These are phyloP conservation scores for Micropterix aruncella DNA, from an alignment of 2,888 invertebrate genomes.

Conservation along the genomic window DNA sequence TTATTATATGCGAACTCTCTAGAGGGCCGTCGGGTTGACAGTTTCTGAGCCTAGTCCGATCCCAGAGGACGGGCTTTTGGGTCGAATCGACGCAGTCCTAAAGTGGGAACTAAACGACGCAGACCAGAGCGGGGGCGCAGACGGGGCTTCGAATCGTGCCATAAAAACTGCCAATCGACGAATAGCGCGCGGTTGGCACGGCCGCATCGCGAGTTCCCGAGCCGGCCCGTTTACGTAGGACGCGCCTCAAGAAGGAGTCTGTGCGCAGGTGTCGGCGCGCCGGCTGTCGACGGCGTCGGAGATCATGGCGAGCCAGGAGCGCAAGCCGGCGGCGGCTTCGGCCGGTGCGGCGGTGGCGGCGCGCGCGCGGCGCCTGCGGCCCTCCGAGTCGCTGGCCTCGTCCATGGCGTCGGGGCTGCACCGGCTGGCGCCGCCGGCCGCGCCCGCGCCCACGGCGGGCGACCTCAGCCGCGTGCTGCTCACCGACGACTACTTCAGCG, in stretches of 20 bases:
- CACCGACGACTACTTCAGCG: conserved; percentile 97
- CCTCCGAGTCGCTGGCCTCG: conserved; percentile 83
- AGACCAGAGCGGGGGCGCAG: no score
- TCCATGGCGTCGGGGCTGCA: conserved; percentile 82
- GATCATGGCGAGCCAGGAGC: conserved; percentile 71
- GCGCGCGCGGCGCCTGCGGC: conserved; percentile 56
- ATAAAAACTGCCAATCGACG: not conserved
- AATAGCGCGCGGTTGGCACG: not conserved
- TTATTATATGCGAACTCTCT: no score
- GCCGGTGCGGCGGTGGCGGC: conserved; percentile 49
- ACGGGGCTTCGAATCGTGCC: no score
- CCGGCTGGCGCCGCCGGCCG: conserved; percentile 47
- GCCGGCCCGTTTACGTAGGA: no score
- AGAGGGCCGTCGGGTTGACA: no score
- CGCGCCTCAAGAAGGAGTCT: conserved; percentile 14
- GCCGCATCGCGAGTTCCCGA: not conserved
- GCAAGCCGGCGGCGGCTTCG: conserved; percentile 52
- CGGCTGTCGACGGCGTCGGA: conserved; percentile 69
- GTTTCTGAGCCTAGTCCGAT: no score
- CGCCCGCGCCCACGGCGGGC: conserved; percentile 33
- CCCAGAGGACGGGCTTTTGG: no score
- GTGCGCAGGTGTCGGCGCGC: conserved; percentile 49
- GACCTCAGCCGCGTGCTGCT: conserved; percentile 66
- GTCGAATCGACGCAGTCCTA: not conserved
- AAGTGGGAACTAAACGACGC: no score